Percentiles rank a stretch among this genome's conserved stretches.
Evolutionary conservation across 2,113 vertebrate genomes (phyloP).

Genomic region (Dromas ardeola): DNA sequence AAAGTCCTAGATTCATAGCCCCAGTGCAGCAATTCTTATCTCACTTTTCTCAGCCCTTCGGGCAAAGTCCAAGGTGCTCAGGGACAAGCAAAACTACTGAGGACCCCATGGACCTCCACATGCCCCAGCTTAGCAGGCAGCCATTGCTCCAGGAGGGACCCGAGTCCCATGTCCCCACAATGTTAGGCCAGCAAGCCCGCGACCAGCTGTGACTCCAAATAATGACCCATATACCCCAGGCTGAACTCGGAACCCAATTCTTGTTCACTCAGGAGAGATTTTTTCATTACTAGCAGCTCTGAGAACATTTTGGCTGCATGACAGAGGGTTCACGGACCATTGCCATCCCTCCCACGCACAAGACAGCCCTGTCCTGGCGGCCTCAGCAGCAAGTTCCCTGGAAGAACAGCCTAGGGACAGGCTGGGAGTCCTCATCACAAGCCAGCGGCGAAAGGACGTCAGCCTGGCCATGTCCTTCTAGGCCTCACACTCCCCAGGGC

Average conservation of each 20-base stretch:
- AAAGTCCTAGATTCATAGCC: constrained; percentile 63
- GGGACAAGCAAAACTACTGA: neutral
- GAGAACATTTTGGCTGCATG: neutral
- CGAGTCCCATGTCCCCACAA: fast-evolving
- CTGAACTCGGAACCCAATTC: constrained; percentile 10
- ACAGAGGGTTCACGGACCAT: neutral
- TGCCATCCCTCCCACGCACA: constrained; percentile 22
- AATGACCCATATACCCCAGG: neutral
- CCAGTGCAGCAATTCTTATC: constrained; percentile 65
- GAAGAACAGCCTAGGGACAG: neutral
- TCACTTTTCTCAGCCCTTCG: constrained; percentile 37
- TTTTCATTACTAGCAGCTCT: neutral
- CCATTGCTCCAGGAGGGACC: neutral
- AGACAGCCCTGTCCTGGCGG: neutral
- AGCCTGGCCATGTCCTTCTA: neutral
- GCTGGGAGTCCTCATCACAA: neutral
- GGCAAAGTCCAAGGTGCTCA: constrained; percentile 54
- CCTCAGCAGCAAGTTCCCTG: neutral
- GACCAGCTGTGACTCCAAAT: neutral
- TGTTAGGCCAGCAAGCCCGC: neutral
- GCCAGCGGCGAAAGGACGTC: neutral
- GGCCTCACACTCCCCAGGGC: neutral
- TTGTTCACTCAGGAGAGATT: neutral
- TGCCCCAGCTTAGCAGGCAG: neutral
- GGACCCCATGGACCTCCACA: neutral